Evolutionary conservation across 2,888 invertebrate species (phyloP), one percentile per base, ranked within the genome.

Genomic region (Ctenicera cuprea): DNA sequence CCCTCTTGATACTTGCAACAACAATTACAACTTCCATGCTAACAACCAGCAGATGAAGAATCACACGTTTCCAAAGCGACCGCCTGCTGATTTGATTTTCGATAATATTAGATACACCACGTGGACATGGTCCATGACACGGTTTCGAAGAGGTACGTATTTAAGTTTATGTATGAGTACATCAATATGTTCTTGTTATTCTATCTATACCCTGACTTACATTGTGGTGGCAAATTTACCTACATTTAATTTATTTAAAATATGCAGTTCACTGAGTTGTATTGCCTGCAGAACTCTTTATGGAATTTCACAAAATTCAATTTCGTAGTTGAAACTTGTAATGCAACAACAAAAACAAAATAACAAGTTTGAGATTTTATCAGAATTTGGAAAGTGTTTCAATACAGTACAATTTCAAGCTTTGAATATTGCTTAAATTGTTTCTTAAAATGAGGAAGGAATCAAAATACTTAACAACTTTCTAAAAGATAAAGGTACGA

Each of bases 21-120:
- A 84, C 69, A 83, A 84, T 74, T 78, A 80, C 54, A 79, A 79
- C 38, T 76, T 78, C 43, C 62, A 74, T 16, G 37, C 59, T n/a
- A 69, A 64, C 41, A 67, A 78, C 7, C 73, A 78, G 8, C 78
- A 74, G 66, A 62, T 85, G 71, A 86, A 86, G 71, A 87, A 86
- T 37, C 86, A 88, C 66, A 84, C 85, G 22, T 90, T 91, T 70
- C 89, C 90, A 14, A 87, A 85, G 78, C 89, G 93, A 77, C 89
- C 91, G 50, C 90, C 92, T 11, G 89, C 95, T 70, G 90, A 93
- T 78, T 86, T 95, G 68, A 89, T 91, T 76, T 95, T 95, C 83
- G 89, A 89, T 70, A 89, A 94, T 81, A 89, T 95, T 37, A 89
- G 90, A 0, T 95, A 92, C 82, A 86, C 88, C 4, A 89, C 94